Evolutionary conservation across 2,888 invertebrate species (phyloP), one percentile per base, ranked within the genome.

Genomic region (Polyommatus iphigenia): DNA sequence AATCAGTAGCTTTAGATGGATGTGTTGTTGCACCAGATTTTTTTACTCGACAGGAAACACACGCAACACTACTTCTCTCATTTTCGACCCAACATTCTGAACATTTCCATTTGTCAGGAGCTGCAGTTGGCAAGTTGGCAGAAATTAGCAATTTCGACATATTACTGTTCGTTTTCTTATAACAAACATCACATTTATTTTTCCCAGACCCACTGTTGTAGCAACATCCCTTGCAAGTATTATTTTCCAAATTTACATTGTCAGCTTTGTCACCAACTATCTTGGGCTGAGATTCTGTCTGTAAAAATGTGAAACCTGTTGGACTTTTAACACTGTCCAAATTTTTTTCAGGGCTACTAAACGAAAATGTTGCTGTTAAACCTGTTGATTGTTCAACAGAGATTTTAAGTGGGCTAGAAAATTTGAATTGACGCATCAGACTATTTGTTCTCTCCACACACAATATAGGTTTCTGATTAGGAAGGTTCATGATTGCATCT

Each of bases 401-500:
- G 81, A 90, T 80, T 82, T 80, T 85, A 32, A 87, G 84, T 59
- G 92, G 91, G 79, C 81, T 85, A 10, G 92, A 85, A 83, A 91
- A 91, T 83, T 83, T 87, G 81, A 86, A 91, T 29, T 46, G 20
- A 73, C 4, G 50, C 7, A 29, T 78, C 84, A 81, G 80, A 77
- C 82, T 78, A 78, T 79, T 82, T 77, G 83, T 84, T 67, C 75
- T 29, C 50, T 59, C 46, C 54, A 75, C 71, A 36, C 36, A 13
- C 20, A 59, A 32, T 75, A 29, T 50, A 18, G 32, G 24, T 18
- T 71, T 71, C n/a, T 29, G 50, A 29, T 54, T 77, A 15, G 32
- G 7, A 54, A 54, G 18, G 7, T 71, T 67, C 10, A 62, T 24
- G 8, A 29, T 46, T n/a, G 13, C 29, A 29, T 57, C 57, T 24